These are phyloP conservation scores for Andrena praecox DNA, from an alignment of 2,888 invertebrate species.

Conservation along the genomic window DNA sequence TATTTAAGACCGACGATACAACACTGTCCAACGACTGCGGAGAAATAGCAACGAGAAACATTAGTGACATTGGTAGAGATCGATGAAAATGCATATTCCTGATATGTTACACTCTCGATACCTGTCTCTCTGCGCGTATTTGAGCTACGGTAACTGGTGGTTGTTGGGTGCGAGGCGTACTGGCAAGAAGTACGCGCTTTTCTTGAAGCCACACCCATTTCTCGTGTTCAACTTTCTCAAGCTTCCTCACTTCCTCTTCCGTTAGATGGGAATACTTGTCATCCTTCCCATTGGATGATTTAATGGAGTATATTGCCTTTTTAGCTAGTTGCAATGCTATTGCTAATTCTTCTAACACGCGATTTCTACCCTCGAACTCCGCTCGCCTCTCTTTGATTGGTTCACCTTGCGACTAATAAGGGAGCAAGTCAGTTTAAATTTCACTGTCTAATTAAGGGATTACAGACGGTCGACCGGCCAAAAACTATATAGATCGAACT, in stretches of 20 bases:
- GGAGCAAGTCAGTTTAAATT: neutral
- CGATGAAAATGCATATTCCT: neutral
- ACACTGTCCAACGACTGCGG: conserved; percentile 86
- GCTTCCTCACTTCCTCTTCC: conserved; percentile 92
- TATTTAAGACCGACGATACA: conserved; percentile 92
- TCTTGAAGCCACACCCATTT: conserved; percentile 91
- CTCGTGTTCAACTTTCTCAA: conserved; percentile 89
- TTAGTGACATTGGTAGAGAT: neutral
- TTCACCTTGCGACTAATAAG: conserved; percentile 91
- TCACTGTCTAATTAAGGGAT: no score
- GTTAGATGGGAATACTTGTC: conserved; percentile 92
- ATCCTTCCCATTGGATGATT: conserved; percentile 86
- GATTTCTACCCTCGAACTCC: conserved; percentile 93
- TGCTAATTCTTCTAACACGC: conserved; percentile 93
- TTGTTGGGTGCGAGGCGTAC: conserved; percentile 89
- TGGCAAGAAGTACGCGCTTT: conserved; percentile 89
- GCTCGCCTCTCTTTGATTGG: conserved; percentile 94
- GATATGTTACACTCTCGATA: conserved; percentile 86
- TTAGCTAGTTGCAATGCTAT: conserved; percentile 92
- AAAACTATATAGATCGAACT: no score
- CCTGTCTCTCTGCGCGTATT: conserved; percentile 92
- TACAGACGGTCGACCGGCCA: no score
- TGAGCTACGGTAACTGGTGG: conserved; percentile 92
- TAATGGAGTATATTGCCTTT: conserved; percentile 91
- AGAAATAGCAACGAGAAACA: conserved; percentile 17